phyloP scores from a whole-genome alignment of 2,888 invertebrate species.

The Phortica okadai region DNA sequence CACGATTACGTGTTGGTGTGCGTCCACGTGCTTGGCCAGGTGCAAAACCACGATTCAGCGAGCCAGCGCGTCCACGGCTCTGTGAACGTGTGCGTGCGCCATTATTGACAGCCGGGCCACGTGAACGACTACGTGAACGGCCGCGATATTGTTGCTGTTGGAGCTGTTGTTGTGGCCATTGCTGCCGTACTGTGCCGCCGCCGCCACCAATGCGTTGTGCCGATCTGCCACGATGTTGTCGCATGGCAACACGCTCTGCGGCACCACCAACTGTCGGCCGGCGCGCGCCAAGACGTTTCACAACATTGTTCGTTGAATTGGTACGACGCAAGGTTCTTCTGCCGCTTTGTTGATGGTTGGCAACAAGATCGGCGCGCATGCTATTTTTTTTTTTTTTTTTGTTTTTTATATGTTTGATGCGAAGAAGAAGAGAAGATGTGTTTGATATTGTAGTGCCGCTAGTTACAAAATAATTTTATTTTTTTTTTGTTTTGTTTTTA shows the following conservation, averaged over 20 bases:
- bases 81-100: constrained; percentile 42
- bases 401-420: neutral
- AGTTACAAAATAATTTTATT: constrained; percentile 37
- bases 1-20: constrained; percentile 38
- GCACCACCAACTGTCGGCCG: constrained; percentile 65
- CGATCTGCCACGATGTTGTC: constrained; percentile 47
- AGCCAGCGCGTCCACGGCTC: constrained; percentile 16
- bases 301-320: constrained; percentile 51
- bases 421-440: constrained; percentile 58
- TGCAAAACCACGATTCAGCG: constrained; percentile 41
- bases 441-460: constrained; percentile 37
- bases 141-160: constrained; percentile 50
- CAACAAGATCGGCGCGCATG: constrained; percentile 76
- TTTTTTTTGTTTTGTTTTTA: constrained; percentile 47
- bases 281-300: constrained; percentile 61
- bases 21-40: constrained; percentile 28
- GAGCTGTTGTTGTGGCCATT: constrained; percentile 16
- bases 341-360: constrained; percentile 51
- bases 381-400: constrained; percentile 58
- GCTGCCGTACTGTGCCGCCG: constrained; percentile 37
- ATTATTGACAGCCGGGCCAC: constrained; percentile 36
- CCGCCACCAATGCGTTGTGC: constrained; percentile 36
- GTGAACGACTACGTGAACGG: constrained; percentile 65
- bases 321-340: constrained; percentile 63
- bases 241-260: constrained; percentile 64